A percentile compares a stretch with the other conserved stretches of the same genome.
Conservation (phyloP, 2,797 vertebrate genomes). For the Rhinichthys osculus region DNA sequence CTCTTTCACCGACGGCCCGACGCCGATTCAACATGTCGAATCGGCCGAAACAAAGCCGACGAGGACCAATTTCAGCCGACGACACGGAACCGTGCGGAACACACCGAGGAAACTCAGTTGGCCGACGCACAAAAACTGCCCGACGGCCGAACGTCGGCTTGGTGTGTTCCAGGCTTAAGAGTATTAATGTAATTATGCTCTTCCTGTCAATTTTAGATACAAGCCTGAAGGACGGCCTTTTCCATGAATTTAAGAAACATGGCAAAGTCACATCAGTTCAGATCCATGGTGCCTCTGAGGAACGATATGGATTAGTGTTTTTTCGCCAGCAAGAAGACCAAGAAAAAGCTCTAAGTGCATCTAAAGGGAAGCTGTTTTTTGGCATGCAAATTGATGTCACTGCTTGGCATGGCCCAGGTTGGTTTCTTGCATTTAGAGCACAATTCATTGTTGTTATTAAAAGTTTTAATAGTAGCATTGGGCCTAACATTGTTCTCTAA, state of each 20-base stretch:
- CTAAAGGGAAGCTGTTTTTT: conserved; percentile 98
- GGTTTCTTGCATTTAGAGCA: conserved; percentile 50
- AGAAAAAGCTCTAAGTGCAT: conserved; percentile 95
- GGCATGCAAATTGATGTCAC: conserved; percentile 99
- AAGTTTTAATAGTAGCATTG: neutral
- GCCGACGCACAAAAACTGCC: too few species aligned
- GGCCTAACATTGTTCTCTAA: neutral
- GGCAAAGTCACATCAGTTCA: conserved; percentile 99
- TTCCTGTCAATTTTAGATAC: conserved; percentile 82
- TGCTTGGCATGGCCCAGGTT: conserved; percentile 97
- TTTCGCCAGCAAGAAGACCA: conserved; percentile 99
- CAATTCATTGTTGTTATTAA: neutral
- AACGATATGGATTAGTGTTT: conserved; percentile 96
- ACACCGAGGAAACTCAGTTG: too few species aligned
- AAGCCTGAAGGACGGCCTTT: conserved; percentile 98
- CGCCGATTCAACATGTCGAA: too few species aligned
- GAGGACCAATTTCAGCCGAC: too few species aligned
- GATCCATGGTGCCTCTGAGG: conserved; percentile 95
- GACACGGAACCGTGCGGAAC: too few species aligned
- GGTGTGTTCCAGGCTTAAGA: neutral
- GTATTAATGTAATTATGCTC: conserved; percentile 18
- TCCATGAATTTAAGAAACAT: conserved; percentile 99
- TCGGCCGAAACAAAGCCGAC: too few species aligned
- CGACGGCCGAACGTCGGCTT: too few species aligned
- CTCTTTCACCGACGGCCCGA: too few species aligned